Base-by-base conservation (phyloP, 1,140 invertebrate genomes). In the Caenorhabditis inopinata region DNA sequence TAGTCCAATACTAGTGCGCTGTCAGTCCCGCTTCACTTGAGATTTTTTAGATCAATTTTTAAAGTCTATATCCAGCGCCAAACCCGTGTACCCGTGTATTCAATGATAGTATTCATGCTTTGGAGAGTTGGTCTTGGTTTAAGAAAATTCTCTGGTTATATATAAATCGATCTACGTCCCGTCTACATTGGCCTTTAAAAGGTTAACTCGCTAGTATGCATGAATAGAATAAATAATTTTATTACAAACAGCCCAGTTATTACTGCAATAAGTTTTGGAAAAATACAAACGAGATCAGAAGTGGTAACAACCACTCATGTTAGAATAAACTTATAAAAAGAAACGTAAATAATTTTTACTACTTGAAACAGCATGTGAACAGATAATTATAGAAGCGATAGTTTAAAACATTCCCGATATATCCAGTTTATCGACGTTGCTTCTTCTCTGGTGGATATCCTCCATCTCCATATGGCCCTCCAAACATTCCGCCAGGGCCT, bases 401-500 rank as follows among this genome's bases (percentile, higher is more conserved):
- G n/a, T n/a, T n/a, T n/a, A n/a, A n/a, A n/a, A n/a, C n/a, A n/a
- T n/a, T n/a, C n/a, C n/a, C n/a, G n/a, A n/a, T n/a, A 42, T 42
- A 5, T 42, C 38, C n/a, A 48, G 7, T 7, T n/a, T 16, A 58
- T 58, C 32, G 32, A 21, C 58, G 58, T 21, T 38, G 58, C n/a
- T 68, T 68, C 58, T 68, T 68, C 58, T 68, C 58, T 38, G 58
- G 58, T 21, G 58, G 58, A 21, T 38, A 68, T 18, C 58, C 58
- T 21, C 58, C 58, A n/a, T 68, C 58, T 35, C 58, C 53, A 21
- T 62, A 62, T 62, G 53, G 27, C 27, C 49, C 51, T 68, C 58
- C 58, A 21, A 38, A 68, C 58, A 42, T 38, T 18, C 58, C 58
- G 18, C 58, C 58, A 4, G 58, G 58, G 12, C 58, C 58, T 68